Evolutionary conservation across 2,113 vertebrate species (phyloP), one percentile per base, ranked within the genome.

Genomic region (Perca schrenkii): DNA sequence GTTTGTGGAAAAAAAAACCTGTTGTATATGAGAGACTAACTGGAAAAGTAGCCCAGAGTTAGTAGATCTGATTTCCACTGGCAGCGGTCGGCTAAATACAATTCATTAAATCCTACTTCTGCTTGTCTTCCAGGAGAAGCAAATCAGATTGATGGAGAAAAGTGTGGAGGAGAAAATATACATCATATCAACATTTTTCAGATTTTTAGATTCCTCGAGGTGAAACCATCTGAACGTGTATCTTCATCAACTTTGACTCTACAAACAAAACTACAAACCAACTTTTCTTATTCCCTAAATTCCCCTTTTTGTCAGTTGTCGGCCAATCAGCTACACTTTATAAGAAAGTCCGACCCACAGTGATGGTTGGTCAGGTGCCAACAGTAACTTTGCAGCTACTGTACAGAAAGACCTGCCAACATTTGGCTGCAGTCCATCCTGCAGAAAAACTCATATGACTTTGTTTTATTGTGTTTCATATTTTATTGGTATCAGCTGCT

Each of bases 401-500:
- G 65, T 77, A 85, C 71, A 57, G 56, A 2, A 0, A 63, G 34
- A 31, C 10, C 22, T 12, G 50, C 71, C 62, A 54, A 11, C 43
- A 1, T 76, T 31, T 73, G 81, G 74, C 86, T 15, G 50, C 14
- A 16, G 25, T 61, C 79, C 82, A 22, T 64, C 53, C 36, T 31
- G 79, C 61, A 61, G 31, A 61, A 36, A 72, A 77, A 46, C 57
- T 83, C 65, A 46, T 57, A 70, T 68, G 40, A 57, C 58, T 68
- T 58, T 28, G 16, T 83, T 78, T 76, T 63, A 77, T 61, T 76
- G 79, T 69, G 36, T 65, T 74, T 75, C 76, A 22, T 40, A 22
- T 80, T 86, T 86, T 74, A 86, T 82, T 85, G 73, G 36, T 81
- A 63, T 16, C 82, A 85, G 80, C 60, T 79, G 74, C 11, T 83